These are phyloP conservation scores for Andrena praecox DNA, from an alignment of 2,888 invertebrate genomes.

Conservation along the genomic window DNA sequence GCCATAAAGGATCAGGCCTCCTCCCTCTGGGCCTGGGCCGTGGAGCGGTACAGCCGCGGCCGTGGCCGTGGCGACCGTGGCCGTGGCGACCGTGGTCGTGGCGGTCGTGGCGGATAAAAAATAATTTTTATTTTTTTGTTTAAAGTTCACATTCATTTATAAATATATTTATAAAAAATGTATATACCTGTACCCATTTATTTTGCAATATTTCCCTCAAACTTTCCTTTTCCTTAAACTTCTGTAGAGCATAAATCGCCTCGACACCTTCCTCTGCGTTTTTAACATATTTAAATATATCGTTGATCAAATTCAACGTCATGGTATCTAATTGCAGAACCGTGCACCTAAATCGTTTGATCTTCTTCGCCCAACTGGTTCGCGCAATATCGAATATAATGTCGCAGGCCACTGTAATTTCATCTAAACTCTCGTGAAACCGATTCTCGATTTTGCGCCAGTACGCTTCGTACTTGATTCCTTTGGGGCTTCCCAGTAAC, in stretches of 20 bases:
- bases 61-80: no score
- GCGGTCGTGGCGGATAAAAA: no score
- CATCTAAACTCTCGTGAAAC: slow-evolving; percentile 84
- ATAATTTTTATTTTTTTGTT: no score
- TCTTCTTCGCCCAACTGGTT: slow-evolving; percentile 85
- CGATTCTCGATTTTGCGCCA: slow-evolving; percentile 84
- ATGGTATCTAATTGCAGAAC: slow-evolving; percentile 86
- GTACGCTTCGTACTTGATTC: slow-evolving; percentile 77
- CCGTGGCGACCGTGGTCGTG: no score
- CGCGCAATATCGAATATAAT: slow-evolving; percentile 85
- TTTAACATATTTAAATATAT: slow-evolving; percentile 86
- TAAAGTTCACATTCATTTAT: background rate
- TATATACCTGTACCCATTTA: slow-evolving; percentile 76
- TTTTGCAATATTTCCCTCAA: slow-evolving; percentile 71
- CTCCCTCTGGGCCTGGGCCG: no score
- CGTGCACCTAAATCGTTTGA: slow-evolving; percentile 75
- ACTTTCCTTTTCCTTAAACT: slow-evolving; percentile 69
- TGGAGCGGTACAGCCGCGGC: no score
- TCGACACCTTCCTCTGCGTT: slow-evolving; percentile 86
- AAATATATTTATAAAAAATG: background rate
- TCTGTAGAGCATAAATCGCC: slow-evolving; percentile 84
- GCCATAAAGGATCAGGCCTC: no score
- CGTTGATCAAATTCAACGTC: slow-evolving; percentile 86
- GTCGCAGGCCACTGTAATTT: slow-evolving; percentile 84
- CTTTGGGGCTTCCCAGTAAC: slow-evolving; percentile 85